These are phyloP conservation scores for Aurelia aurita DNA, from an alignment of 30 jellyfish, hydroid and myxozoan species.

Conservation along the genomic window DNA sequence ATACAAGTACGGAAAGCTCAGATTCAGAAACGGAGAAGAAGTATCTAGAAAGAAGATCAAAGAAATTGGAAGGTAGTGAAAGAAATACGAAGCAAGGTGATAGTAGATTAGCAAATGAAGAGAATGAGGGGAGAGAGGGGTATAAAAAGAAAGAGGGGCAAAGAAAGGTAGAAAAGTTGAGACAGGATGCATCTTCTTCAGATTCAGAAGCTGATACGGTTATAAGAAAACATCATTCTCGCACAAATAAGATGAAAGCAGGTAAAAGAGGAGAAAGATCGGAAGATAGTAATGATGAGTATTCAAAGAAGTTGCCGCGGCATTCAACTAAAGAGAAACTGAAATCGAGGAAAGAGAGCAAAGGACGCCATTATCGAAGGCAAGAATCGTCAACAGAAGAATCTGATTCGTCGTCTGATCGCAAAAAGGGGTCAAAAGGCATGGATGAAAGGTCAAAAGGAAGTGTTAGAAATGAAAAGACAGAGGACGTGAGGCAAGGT, in stretches of 20 bases:
- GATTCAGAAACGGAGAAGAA: neutral
- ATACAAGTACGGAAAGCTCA: too few relatives aligned
- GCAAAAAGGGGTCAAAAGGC: neutral
- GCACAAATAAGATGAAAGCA: too few relatives aligned
- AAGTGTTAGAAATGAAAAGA: neutral
- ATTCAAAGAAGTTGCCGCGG: too few relatives aligned
- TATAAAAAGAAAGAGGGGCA: neutral
- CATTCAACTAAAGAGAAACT: neutral
- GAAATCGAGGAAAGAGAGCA: neutral
- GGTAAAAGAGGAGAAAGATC: neutral
- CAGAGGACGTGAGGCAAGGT: neutral
- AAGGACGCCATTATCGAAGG: neutral
- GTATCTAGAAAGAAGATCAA: neutral
- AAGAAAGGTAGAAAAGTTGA: neutral
- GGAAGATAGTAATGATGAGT: neutral
- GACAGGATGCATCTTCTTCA: neutral
- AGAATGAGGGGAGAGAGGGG: neutral
- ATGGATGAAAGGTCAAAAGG: conserved; percentile 2
- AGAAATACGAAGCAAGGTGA: neutral
- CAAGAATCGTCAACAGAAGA: neutral
- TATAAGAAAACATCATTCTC: too few relatives aligned
- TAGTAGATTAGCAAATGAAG: neutral
- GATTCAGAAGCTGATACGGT: too few relatives aligned
- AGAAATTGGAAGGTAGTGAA: neutral
- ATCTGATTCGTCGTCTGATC: neutral